Percentiles rank a stretch among this genome's conserved stretches.
These are phyloP conservation scores for Cololabis saira DNA, from an alignment of 2,113 vertebrate species.

Conservation along the genomic window DNA sequence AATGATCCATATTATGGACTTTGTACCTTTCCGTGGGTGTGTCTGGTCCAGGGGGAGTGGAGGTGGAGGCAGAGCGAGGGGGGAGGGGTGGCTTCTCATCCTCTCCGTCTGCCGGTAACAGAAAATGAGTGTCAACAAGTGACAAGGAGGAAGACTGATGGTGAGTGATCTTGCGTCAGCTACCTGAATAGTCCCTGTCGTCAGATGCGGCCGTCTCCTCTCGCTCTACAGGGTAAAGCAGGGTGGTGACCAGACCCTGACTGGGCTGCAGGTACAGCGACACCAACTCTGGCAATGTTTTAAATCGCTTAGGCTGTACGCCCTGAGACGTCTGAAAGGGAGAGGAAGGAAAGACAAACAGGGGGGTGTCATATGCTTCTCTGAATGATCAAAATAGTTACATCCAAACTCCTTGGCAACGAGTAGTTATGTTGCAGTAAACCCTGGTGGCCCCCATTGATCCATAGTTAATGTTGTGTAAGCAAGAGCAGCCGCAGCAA, in stretches of 20 bases:
- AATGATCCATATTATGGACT: neutral
- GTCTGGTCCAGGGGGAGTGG: conserved; percentile 81
- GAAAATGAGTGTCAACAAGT: conserved; percentile 10
- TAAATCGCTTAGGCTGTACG: conserved; percentile 92
- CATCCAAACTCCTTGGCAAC: conserved; percentile 17
- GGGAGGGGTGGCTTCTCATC: conserved; percentile 95
- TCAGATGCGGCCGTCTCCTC: conserved; percentile 85
- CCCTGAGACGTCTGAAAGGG: conserved; percentile 91
- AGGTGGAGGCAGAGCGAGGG: conserved; percentile 89
- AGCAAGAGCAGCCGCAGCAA: conserved; percentile 34
- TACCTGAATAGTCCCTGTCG: conserved; percentile 93
- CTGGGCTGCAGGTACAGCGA: conserved; percentile 92
- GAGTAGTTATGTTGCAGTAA: conserved; percentile 20
- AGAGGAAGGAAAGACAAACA: conserved; percentile 8
- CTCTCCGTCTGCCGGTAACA: conserved; percentile 87
- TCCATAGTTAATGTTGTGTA: conserved; percentile 44
- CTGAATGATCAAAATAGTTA: conserved; percentile 16
- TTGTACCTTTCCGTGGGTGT: conserved; percentile 85
- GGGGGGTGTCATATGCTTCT: conserved; percentile 16
- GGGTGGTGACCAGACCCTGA: conserved; percentile 94
- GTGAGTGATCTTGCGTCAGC: neutral
- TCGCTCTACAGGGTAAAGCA: conserved; percentile 91
- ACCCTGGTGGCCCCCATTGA: conserved; percentile 51
- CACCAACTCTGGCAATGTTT: conserved; percentile 91
- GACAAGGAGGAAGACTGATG: neutral